Evolutionary conservation across 2,797 vertebrate genomes (phyloP), one percentile per base, ranked within the genome.

Genomic region (Stomatorhinus walkeri): DNA sequence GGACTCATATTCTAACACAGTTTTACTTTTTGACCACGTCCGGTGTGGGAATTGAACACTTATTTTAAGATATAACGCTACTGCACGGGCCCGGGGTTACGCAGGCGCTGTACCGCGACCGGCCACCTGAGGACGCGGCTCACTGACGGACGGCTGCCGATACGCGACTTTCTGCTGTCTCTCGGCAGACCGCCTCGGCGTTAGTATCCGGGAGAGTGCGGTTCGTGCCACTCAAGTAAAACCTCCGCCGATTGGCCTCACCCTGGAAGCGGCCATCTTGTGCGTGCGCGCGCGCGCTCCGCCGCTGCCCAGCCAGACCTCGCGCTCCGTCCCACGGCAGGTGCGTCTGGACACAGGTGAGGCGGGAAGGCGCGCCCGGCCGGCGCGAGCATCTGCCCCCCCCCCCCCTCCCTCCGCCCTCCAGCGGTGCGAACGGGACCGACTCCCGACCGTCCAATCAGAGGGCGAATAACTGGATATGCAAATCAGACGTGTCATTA

Each of bases 231-330:
- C 28, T 83, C 89, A 94, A 93, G 93, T 94, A 93, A 96, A 93
- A 90, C 93, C 91, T 91, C 90, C 88, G 91, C 92, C 85, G 94
- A 96, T 96, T 96, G 95, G 96, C 94, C 94, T 92, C 86, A 83
- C 90, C 90, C 43, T 1, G 85, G 59, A 91, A 93, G 94, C 95
- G 95, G 96, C 96, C 96, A 96, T 96, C 94, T 96, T 96, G 95
- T 95, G 93, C 90, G 90, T 91, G 91, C 91, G 91, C 91, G 93
- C 90, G 90, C 91, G 91, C 91, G 91, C 91, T 91, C 92, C 89
- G 92, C 94, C 92, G 91, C 92, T 54, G 32, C 85, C 64, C 85
- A 90, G 59, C 90, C 91, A 89, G 48, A 54, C 36, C 12, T 40
- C 5, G 16, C 56, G 68, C n/a, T n/a, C 49, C 46, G n/a, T 40